Conservation (phyloP, 2,113 vertebrate species). For the Rhinoderma darwinii region DNA sequence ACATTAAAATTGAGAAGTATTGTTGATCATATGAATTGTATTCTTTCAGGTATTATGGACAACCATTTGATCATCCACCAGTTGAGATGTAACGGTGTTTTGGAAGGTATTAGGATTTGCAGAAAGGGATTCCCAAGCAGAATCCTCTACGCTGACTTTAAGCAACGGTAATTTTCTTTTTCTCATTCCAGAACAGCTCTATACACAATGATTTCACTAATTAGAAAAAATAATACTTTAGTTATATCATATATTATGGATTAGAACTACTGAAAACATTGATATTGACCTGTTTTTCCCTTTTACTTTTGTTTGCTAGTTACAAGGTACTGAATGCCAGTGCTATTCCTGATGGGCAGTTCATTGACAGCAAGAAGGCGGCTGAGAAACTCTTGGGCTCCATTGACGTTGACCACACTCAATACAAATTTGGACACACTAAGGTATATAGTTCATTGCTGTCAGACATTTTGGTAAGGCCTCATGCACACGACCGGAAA, state of each 20-base stretch:
- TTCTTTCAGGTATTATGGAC: constrained; percentile 82
- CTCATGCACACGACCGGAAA: no score
- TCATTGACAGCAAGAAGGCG: constrained; percentile 89
- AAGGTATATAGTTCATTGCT: constrained; percentile 75
- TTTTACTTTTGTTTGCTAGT: constrained; percentile 64
- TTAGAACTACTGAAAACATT: background rate
- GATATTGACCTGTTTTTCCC: background rate
- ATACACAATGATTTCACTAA: background rate
- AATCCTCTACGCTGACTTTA: constrained; percentile 90
- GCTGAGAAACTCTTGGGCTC: constrained; percentile 87
- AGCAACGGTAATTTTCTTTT: constrained; percentile 80
- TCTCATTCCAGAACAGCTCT: background rate
- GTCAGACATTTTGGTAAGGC: background rate
- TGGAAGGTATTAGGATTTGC: constrained; percentile 92
- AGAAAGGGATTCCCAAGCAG: constrained; percentile 94
- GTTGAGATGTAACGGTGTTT: constrained; percentile 88
- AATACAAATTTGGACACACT: constrained; percentile 89
- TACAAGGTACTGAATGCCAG: constrained; percentile 89
- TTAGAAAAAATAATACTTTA: background rate
- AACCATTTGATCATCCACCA: constrained; percentile 90
- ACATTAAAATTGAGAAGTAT: background rate
- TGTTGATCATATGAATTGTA: background rate
- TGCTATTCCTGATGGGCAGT: constrained; percentile 88
- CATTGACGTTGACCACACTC: constrained; percentile 84
- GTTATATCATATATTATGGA: background rate